phyloP scores from a whole-genome alignment of 2,888 invertebrate genomes.

The Ditylenchus weischeri region DNA sequence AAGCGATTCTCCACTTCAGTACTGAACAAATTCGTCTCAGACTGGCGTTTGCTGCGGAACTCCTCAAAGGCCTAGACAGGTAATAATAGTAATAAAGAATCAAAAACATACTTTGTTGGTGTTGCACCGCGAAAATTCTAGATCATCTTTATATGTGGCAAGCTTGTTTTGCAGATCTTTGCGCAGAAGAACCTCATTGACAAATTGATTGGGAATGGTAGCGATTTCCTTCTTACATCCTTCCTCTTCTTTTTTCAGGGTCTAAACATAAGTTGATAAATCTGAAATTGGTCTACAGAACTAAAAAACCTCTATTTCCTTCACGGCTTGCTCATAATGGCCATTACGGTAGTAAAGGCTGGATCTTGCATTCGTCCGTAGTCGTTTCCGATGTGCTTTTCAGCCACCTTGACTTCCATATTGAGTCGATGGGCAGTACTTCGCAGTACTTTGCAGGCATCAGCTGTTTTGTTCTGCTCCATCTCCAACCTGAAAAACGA shows the following conservation, averaged over 20 bases:
- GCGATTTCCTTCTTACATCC: conserved; percentile 75
- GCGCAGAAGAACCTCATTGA: conserved; percentile 87
- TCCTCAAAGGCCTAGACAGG: conserved; percentile 75
- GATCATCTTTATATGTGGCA: conserved; percentile 36
- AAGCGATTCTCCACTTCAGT: conserved; percentile 88
- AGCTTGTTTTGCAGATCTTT: conserved; percentile 76
- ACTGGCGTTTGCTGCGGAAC: conserved; percentile 79
- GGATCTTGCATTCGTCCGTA: conserved; percentile 73
- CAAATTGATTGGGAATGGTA: conserved; percentile 80
- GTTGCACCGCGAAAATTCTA: conserved; percentile 37
- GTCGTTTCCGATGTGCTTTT: conserved; percentile 72
- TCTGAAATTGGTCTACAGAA: background rate
- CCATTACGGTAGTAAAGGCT: conserved; percentile 73
- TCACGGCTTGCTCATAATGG: conserved; percentile 77
- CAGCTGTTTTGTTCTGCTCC: conserved; percentile 80
- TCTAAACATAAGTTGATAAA: conserved; percentile 63
- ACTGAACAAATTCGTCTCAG: conserved; percentile 81
- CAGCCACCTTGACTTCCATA: conserved; percentile 70
- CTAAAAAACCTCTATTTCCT: conserved; percentile 64
- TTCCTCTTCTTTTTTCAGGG: conserved; percentile 70
- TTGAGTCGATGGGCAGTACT: conserved; percentile 38
- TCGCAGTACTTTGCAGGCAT: conserved; percentile 80
- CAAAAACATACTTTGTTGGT: conserved; percentile 22
- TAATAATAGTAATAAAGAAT: conserved; percentile 6
- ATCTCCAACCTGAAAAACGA: conserved; percentile 74